phyloP scores from a whole-genome alignment of 1,140 invertebrate genomes.

The Heliconius hermathena region DNA sequence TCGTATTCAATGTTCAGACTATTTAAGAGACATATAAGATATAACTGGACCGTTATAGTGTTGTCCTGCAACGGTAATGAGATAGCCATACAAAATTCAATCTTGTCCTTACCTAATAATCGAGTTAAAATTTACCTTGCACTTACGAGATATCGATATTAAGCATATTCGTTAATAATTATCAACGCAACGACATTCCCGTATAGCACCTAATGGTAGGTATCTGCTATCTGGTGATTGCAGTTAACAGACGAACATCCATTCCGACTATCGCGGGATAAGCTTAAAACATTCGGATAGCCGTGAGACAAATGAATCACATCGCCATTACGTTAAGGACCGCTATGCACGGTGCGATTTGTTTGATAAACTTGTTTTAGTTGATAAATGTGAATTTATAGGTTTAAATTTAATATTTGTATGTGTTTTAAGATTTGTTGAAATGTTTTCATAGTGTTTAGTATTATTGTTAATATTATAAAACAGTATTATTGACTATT shows the following conservation, averaged over 20 bases:
- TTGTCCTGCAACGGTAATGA: not conserved
- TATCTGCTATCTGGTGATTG: slow-evolving; percentile 50
- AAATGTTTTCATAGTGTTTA: no score
- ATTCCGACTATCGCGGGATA: slow-evolving; percentile 63
- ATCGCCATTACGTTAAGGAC: slow-evolving; percentile 60
- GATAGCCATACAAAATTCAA: slow-evolving; percentile 1
- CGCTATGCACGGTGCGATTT: slow-evolving; percentile 35
- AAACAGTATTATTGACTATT: no score
- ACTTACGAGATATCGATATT: slow-evolving; percentile 24
- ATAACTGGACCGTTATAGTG: not conserved
- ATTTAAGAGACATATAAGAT: not conserved
- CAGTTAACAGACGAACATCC: slow-evolving; percentile 56
- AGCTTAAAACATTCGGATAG: slow-evolving; percentile 71
- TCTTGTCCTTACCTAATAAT: slow-evolving; percentile 3
- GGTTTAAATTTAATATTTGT: not conserved
- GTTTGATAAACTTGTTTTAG: not conserved
- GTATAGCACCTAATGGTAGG: slow-evolving; percentile 54
- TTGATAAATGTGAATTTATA: not conserved
- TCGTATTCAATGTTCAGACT: not conserved
- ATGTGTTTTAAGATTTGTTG: not conserved
- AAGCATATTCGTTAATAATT: slow-evolving; percentile 49
- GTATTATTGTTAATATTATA: no score
- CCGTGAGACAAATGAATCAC: slow-evolving; percentile 69
- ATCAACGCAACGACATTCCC: slow-evolving; percentile 42
- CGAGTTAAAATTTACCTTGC: slow-evolving; percentile 3